phyloP scores from a whole-genome alignment of 2,113 vertebrate genomes.

The Cololabis saira region DNA sequence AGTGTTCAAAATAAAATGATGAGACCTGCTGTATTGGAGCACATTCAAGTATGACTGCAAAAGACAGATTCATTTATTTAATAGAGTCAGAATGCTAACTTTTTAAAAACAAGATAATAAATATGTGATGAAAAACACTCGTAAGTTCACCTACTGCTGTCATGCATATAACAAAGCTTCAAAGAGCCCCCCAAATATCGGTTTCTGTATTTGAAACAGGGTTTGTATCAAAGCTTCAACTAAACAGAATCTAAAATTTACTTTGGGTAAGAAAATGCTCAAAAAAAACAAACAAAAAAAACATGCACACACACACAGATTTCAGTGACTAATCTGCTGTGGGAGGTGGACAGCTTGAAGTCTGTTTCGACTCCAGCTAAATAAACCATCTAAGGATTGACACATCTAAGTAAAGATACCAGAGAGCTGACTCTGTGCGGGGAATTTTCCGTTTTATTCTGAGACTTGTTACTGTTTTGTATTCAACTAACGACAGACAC shows the following conservation, averaged over 20 bases:
- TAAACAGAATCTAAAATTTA: slow-evolving; percentile 44
- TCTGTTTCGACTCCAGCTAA: slow-evolving; percentile 70
- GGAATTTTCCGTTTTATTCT: slow-evolving; percentile 55
- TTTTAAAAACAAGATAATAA: no score
- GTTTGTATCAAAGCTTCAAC: slow-evolving; percentile 48
- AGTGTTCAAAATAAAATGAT: no score
- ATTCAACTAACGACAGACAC: slow-evolving; percentile 45
- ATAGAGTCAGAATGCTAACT: no score
- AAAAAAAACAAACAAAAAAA: slow-evolving; percentile 29
- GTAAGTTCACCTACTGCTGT: slow-evolving; percentile 21
- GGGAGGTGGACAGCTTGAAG: slow-evolving; percentile 79
- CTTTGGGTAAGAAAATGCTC: slow-evolving; percentile 22
- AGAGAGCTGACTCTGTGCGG: slow-evolving; percentile 59
- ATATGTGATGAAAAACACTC: not conserved
- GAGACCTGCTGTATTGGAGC: no score
- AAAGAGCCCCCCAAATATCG: slow-evolving; percentile 42
- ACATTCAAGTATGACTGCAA: no score
- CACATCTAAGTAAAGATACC: slow-evolving; percentile 70
- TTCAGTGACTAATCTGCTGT: slow-evolving; percentile 77
- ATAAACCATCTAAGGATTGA: slow-evolving; percentile 76
- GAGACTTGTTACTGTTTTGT: slow-evolving; percentile 49
- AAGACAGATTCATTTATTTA: no score
- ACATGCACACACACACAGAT: slow-evolving; percentile 37
- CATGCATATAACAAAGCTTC: slow-evolving; percentile 30
- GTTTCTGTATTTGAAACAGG: slow-evolving; percentile 44